Evolutionary conservation across 2,113 vertebrate species (phyloP).

Genomic region (Leucosticte australis): DNA sequence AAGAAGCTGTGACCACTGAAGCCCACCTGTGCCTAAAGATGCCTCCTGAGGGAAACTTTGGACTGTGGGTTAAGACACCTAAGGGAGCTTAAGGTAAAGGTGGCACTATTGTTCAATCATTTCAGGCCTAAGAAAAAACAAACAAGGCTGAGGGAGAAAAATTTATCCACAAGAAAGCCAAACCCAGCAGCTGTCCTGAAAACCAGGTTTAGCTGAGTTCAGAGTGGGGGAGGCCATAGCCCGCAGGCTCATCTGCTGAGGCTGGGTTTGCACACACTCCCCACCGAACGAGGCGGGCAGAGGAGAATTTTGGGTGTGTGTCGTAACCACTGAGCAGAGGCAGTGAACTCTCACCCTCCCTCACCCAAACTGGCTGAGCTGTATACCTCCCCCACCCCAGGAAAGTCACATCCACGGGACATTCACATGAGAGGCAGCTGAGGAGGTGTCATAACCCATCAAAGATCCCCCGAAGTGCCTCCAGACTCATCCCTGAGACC

Average conservation of each 20-base stretch:
- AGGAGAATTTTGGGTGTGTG: not conserved
- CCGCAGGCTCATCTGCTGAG: not conserved
- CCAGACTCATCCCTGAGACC: not conserved
- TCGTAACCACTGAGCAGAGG: fast-evolving
- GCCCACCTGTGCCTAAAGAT: not conserved
- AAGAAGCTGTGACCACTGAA: not conserved
- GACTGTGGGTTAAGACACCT: not conserved
- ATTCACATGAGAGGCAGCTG: not conserved
- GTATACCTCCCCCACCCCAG: not conserved
- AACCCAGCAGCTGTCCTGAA: not conserved
- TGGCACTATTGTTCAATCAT: not conserved
- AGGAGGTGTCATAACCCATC: too few species aligned
- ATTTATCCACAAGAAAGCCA: not conserved
- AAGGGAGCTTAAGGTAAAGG: not conserved
- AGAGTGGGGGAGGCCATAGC: too few species aligned
- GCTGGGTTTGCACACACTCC: too few species aligned
- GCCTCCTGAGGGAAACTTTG: not conserved
- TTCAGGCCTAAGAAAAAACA: not conserved
- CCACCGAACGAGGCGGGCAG: fast-evolving
- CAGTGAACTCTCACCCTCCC: not conserved
- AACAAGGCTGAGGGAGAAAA: not conserved
- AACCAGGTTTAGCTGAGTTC: not conserved
- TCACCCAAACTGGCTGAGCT: not conserved
- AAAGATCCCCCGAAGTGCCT: too few species aligned
- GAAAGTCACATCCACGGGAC: not conserved